These are phyloP conservation scores for Elgaria multicarinata DNA, from an alignment of 2,113 vertebrate species.

Conservation along the genomic window DNA sequence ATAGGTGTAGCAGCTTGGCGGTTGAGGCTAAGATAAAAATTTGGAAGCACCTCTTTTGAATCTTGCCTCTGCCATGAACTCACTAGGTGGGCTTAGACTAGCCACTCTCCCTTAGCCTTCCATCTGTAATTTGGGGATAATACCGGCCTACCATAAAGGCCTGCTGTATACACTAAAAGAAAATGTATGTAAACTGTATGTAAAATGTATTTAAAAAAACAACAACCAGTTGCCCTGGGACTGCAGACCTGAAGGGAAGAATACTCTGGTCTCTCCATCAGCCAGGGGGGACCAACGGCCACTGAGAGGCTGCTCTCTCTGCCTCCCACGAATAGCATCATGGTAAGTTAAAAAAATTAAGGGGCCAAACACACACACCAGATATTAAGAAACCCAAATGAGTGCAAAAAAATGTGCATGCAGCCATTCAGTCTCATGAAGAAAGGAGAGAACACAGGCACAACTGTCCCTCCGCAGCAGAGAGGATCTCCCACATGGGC, in stretches of 20 bases:
- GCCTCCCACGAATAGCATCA: not conserved
- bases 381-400: too few relatives aligned
- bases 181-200: not conserved
- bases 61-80: not conserved
- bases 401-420: too few relatives aligned
- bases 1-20: not conserved
- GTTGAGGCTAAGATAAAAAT: not conserved
- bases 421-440: too few relatives aligned
- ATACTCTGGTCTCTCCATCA: too few relatives aligned
- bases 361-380: too few relatives aligned
- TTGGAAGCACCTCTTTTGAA: not conserved
- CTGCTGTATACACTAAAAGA: not conserved
- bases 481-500: not conserved
- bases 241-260: too few relatives aligned
- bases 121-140: not conserved
- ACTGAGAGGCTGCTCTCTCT: not conserved
- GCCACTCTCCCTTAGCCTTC: not conserved
- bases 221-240: too few relatives aligned
- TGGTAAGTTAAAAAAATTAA: not conserved
- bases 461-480: not conserved
- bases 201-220: too few relatives aligned
- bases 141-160: not conserved
- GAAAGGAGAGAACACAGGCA: not conserved
- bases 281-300: not conserved
- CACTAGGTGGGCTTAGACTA: not conserved